A percentile compares a stretch with the other conserved stretches of the same genome.
Conservation (phyloP, 2,113 vertebrate species). For the Bos indicus region DNA sequence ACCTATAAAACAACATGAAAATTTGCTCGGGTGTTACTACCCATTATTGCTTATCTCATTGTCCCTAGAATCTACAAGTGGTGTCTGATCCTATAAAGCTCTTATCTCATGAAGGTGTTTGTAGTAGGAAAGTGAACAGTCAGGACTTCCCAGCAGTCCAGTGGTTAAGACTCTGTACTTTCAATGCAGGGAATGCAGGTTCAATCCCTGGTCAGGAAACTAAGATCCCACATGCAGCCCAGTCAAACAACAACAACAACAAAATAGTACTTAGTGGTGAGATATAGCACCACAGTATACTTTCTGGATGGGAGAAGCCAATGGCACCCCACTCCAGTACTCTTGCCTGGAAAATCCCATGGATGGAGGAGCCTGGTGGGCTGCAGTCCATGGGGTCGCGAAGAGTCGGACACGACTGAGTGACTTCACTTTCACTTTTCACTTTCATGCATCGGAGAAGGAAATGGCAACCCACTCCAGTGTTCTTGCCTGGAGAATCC, state of each 20-base stretch:
- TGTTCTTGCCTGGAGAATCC: too few species aligned
- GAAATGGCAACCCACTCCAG: too few species aligned
- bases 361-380: too few species aligned
- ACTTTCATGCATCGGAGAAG: too few species aligned
- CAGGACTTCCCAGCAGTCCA: not conserved
- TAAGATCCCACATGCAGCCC: not conserved
- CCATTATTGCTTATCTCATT: not conserved
- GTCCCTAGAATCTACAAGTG: not conserved
- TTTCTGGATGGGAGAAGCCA: not conserved
- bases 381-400: too few species aligned
- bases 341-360: too few species aligned
- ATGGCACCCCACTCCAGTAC: too few species aligned
- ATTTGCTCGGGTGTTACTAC: not conserved
- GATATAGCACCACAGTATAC: not conserved
- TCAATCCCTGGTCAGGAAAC: not conserved
- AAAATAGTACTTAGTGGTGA: not conserved
- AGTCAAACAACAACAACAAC: not conserved
- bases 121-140: not conserved
- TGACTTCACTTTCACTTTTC: too few species aligned
- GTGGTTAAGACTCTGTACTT: not conserved
- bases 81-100: not conserved
- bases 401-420: too few species aligned
- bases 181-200: not conserved
- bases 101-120: not conserved
- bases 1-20: slow-evolving; percentile 11